Evolutionary conservation across 2,113 vertebrate species (phyloP), one percentile per base, ranked within the genome.

Genomic region (Leuciscus idus): DNA sequence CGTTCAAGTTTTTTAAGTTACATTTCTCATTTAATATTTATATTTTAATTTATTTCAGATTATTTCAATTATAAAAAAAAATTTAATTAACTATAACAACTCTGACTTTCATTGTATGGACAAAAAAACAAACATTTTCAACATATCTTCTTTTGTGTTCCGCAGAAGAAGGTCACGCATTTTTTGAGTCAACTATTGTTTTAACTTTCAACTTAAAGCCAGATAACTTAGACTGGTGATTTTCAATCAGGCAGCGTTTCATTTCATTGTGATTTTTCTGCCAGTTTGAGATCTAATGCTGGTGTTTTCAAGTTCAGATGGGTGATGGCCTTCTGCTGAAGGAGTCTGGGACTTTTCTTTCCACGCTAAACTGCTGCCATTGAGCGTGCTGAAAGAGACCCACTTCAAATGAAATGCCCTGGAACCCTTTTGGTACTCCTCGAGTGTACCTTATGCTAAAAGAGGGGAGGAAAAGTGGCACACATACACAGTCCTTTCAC

Each of bases 321-420:
- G 43, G 46, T 46, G 43, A 48, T 9, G 48, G 48, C n/a, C 48
- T 77, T 77, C 46, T 50, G 7, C 74, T 55, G 48, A 26, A 77
- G 75, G 13, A 50, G 39, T 48, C 73, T 50, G 46, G n/a, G 75
- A 52, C 81, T 90, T 89, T 81, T 61, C 75, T 74, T 80, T 79
- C 73, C 19, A 9, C 36, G 2, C 85, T 57, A 43, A 75, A 61
- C 62, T 76, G 28, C 30, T 81, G 66, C 74, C 77, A 84, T 79
- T 76, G 78, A 75, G 85, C 84, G 90, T 86, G 87, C 70, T 85
- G 91, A 88, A 92, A 85, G 76, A 74, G 77, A 90, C 89, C 86
- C 15, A 88, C 89, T 92, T 88, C 89, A 89, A 89, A 85, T 87
- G 84, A 91, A 90, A 84, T 92, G 89, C 82, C 86, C 90, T 74